Base-by-base conservation (phyloP, 2,888 invertebrate species). In the Barypeithes pellucidus region DNA sequence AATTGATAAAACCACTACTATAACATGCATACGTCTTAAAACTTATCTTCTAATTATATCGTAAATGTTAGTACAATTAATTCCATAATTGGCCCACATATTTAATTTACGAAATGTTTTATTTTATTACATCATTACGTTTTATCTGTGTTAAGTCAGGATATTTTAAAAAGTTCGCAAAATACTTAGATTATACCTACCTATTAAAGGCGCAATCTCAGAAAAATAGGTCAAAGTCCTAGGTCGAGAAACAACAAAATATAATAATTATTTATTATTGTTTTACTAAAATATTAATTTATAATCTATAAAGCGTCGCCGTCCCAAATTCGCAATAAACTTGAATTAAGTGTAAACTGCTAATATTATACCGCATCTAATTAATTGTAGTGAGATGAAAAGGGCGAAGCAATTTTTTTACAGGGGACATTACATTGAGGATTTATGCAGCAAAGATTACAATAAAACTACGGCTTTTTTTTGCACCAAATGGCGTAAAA, bases 61-160 rank as follows among this genome's bases (percentile, higher is more conserved):
- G 3, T 45, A 45, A 18, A 8, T 45, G 45, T 47, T n/a, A n/a
- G n/a, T n/a, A n/a, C n/a, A n/a, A 47, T 20, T 12, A 47, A n/a
- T 47, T 47, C 20, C 47, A 47, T 22, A 47, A 22, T 47, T 20
- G 9, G 18, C 7, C 14, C 16, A 47, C 22, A 47, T n/a, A 47
- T 22, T 47, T 47, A 20, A 47, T 9, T 11, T 47, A 47, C 22
- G 47, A 47, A 47, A 47, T 20, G n/a, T 20, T 20, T 47, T 20
- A 20, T 12, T 47, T 18, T 47, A 47, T 47, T 22, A 20, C 47
- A 47, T 47, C 22, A 47, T 47, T 20, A 22, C 47, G 22, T 47
- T 20, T 47, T 20, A 47, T 20, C 47, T 47, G 3, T 47, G 20
- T 20, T 16, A 47, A 18, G 20, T 47, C 47, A 22, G 11, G 18